Conservation (phyloP, 1,140 invertebrate genomes). For the Pentalonia nigronervosa region DNA sequence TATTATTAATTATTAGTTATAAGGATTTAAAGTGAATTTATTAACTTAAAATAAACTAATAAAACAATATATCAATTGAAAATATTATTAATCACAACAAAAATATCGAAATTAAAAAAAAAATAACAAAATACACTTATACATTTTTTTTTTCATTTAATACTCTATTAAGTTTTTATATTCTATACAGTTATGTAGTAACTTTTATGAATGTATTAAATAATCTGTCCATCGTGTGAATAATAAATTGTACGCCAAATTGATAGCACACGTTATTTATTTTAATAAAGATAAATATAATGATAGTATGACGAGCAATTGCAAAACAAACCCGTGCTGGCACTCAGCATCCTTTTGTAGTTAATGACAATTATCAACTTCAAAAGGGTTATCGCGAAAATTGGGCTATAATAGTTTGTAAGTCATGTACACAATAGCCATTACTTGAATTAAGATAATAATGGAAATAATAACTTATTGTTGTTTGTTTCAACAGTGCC, state of each 20-base stretch:
- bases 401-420: not conserved
- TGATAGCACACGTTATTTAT: not conserved
- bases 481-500: constrained; percentile 8
- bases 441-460: not conserved
- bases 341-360: not conserved
- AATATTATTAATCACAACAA: not conserved
- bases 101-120: not conserved
- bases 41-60: too few relatives aligned
- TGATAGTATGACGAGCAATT: not conserved
- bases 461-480: constrained; percentile 21
- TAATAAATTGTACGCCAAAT: not conserved
- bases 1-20: too few relatives aligned
- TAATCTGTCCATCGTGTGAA: not conserved
- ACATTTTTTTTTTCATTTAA: too few relatives aligned
- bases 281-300: not conserved
- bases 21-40: too few relatives aligned
- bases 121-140: not conserved
- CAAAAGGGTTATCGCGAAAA: not conserved
- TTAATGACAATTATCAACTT: not conserved
- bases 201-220: not conserved
- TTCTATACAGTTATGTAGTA: too few relatives aligned
- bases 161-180: too few relatives aligned
- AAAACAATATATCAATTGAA: too few relatives aligned
- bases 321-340: not conserved
- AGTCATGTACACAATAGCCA: not conserved